These are phyloP conservation scores for Anguilla anguilla DNA, from an alignment of 2,797 vertebrate species.

Conservation along the genomic window DNA sequence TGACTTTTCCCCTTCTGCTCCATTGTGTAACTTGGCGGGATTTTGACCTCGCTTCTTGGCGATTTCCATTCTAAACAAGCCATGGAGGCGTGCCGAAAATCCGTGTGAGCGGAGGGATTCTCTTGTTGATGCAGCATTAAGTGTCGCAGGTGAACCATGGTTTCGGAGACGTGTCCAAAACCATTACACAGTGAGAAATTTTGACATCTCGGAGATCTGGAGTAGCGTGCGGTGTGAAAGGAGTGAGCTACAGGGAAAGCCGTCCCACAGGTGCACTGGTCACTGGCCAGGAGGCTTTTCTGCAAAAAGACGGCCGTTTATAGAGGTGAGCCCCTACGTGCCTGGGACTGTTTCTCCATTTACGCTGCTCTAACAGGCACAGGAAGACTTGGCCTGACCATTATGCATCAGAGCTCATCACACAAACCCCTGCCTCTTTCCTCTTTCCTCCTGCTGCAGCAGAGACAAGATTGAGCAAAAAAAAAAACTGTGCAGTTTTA, in stretches of 20 bases:
- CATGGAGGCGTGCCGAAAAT: not conserved
- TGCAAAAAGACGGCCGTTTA: not conserved
- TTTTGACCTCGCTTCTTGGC: not conserved
- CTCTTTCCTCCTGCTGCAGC: not conserved
- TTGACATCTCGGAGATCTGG: not conserved
- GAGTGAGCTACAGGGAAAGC: not conserved
- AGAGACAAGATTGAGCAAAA: not conserved
- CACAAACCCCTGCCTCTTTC: not conserved
- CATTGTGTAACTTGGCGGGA: not conserved
- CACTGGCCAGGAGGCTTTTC: not conserved
- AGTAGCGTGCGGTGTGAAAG: not conserved
- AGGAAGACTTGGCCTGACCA: not conserved
- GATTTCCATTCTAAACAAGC: not conserved
- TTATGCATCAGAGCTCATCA: not conserved
- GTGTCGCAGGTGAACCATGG: not conserved
- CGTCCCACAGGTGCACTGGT: not conserved
- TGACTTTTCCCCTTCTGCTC: not conserved
- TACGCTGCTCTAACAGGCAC: not conserved
- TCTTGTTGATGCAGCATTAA: not conserved
- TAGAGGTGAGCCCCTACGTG: not conserved
- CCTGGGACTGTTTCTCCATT: not conserved
- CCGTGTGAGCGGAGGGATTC: not conserved
- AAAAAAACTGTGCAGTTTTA: not conserved
- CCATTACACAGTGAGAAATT: not conserved
- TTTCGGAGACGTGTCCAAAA: not conserved